Base-by-base conservation (phyloP, 1,140 invertebrate species). In the Lepeophtheirus salmonis region DNA sequence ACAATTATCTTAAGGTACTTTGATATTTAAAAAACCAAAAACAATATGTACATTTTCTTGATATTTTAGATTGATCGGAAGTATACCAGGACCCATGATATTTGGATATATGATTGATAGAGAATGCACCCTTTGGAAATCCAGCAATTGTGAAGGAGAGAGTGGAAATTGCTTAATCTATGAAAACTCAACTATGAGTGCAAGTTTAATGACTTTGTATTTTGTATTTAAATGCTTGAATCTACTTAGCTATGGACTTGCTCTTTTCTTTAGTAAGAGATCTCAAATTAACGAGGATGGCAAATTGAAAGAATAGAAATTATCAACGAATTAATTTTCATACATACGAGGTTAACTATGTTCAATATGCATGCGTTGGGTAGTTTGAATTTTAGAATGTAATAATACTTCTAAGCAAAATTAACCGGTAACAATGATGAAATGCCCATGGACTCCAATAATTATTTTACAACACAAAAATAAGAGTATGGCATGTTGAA, bases 161-260 rank as follows among this genome's bases (percentile, higher is more conserved):
- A n/a, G 2, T 3, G 55, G 24, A 41, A 57, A 30, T 18, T 57
- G 55, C 21, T 20, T 26, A 10, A 23, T 57, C 14, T 57, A 57
- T 57, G 55, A 57, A 17, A 57, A 57, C 55, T 25, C 16, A 17
- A 57, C 20, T 21, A 57, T 57, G 55, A 25, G 20, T 20, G n/a
- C 25, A 16, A 17, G 20, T 25, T 24, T 57, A 17, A 26, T 41
- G 16, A 6, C 25, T 3, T 16, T 25, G 1, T 17, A 23, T 14
- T 24, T 57, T 16, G 22, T 57, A n/a, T 21, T 57, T 17, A 57
- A 57, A 16, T 16, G 22, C 26, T n/a, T 57, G 2, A 21, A 23
- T 16, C n/a, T 57, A 16, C 20, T 25, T 16, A 2, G 16, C 13
- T 57, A 23, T 23, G 55, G 23, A 18, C 16, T 57, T 18, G 55